Conservation (phyloP, 2,797 vertebrate species). For the Chiroxiphia lanceolata region DNA sequence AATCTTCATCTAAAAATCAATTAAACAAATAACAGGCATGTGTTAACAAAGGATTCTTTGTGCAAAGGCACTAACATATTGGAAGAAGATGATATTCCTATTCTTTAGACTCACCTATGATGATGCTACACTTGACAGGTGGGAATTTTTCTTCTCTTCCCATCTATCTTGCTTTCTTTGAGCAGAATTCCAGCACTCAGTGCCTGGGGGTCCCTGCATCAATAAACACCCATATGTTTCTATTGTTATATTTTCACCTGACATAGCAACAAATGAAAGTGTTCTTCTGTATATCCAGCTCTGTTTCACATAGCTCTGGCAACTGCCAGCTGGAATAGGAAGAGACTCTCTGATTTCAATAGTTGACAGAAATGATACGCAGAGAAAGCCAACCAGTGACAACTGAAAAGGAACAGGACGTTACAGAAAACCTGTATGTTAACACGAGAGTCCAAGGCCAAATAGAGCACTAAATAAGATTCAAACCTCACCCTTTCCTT, state of each 20-base stretch:
- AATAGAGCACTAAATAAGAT: background rate
- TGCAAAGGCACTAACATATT: background rate
- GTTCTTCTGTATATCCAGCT: background rate
- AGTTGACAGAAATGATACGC: background rate
- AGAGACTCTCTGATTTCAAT: background rate
- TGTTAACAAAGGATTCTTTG: background rate
- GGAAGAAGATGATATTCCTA: background rate
- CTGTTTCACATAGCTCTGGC: conserved; percentile 18
- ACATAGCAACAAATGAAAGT: conserved; percentile 1
- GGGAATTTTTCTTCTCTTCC: background rate
- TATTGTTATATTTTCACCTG: conserved; percentile 47
- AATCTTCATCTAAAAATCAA: background rate
- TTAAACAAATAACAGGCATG: background rate
- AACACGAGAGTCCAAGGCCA: background rate
- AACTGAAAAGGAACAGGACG: background rate
- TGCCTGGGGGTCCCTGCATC: conserved; percentile 49
- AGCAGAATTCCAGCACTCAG: conserved; percentile 60
- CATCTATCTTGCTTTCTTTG: conserved; percentile 29
- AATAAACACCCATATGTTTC: conserved; percentile 48
- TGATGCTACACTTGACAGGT: background rate
- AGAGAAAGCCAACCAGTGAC: background rate
- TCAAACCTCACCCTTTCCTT: background rate
- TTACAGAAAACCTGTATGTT: conserved; percentile 18
- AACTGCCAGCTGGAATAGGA: conserved; percentile 35
- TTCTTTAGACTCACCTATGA: background rate